Conservation (phyloP, 2,113 vertebrate genomes). For the Erinaceus europaeus region DNA sequence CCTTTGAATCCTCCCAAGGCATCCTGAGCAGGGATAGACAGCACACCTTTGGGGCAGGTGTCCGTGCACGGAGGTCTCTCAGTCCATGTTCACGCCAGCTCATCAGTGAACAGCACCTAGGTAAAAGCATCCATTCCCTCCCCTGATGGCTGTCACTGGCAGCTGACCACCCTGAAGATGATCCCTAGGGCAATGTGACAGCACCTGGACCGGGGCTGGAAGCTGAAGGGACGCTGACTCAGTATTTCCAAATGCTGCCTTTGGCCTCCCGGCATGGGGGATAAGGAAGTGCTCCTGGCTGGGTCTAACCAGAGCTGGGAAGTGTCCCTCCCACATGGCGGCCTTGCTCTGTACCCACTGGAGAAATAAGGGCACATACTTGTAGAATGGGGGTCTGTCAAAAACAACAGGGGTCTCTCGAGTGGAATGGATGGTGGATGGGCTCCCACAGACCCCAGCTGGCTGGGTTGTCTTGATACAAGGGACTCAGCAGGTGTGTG, state of each 20-base stretch:
- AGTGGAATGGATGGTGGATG: no score
- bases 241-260: not conserved
- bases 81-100: not conserved
- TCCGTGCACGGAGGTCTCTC: not conserved
- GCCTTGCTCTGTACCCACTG: not conserved
- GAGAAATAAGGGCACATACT: not conserved
- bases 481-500: fast-evolving
- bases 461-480: no score
- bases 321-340: fast-evolving
- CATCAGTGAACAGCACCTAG: not conserved
- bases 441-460: no score
- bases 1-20: not conserved
- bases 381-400: no score
- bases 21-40: not conserved
- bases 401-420: no score
- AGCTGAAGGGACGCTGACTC: not conserved
- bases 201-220: not conserved
- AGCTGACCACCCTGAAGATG: not conserved
- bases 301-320: not conserved
- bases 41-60: fast-evolving
- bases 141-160: not conserved
- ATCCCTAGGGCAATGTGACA: not conserved
- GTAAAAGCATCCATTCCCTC: not conserved
- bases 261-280: not conserved
- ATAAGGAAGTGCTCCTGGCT: not conserved